Base-by-base conservation (phyloP, 1,140 invertebrate genomes). In the Drosophila bifasciata region DNA sequence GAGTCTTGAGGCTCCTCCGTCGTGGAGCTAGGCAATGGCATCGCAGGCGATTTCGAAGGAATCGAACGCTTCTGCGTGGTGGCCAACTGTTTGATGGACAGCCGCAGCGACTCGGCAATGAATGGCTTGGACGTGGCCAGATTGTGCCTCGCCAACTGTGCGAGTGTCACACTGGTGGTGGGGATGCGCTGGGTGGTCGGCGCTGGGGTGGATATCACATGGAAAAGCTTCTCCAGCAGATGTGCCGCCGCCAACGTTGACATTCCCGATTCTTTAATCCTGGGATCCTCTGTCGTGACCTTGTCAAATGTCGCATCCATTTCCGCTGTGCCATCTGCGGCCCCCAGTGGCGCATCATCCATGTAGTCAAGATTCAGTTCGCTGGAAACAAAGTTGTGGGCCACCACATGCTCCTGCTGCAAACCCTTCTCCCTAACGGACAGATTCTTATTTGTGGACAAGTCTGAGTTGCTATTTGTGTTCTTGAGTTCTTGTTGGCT, bases 111-210 rank as follows among this genome's bases (percentile, higher is more conserved):
- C 8, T 76, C 60, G 41, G 77, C 77, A 5, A 78, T 81, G 8
- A 81, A 74, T 0, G 77, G 68, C 45, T 77, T 81, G 0, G 80
- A 86, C 11, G 80, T 84, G 39, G 76, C 79, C 50, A 83, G n/a
- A 55, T 79, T 83, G 16, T 83, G 79, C 15, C 28, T 63, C 15
- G 80, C 80, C 76, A 84, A 25, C 17, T 86, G 73, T 3, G 77
- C 43, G n/a, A 85, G 40, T 15, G 80, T 80, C 11, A 86, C 70
- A 2, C 23, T 43, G 0, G 40, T 21, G 16, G 9, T 8, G 1
- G 44, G 15, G 23, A 41, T 60, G 51, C 32, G 32, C 4, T 13
- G 13, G 32, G 66, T 7, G 4, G 49, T 51, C 9, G 49, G 28
- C 15, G 49, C 6, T 2, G 61, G 41, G 16, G 80, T 85, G 0